A percentile compares a stretch with the other conserved stretches of the same genome.
Evolutionary conservation across 2,888 invertebrate genomes (phyloP).

Genomic region (Cryptosula pallasiana): DNA sequence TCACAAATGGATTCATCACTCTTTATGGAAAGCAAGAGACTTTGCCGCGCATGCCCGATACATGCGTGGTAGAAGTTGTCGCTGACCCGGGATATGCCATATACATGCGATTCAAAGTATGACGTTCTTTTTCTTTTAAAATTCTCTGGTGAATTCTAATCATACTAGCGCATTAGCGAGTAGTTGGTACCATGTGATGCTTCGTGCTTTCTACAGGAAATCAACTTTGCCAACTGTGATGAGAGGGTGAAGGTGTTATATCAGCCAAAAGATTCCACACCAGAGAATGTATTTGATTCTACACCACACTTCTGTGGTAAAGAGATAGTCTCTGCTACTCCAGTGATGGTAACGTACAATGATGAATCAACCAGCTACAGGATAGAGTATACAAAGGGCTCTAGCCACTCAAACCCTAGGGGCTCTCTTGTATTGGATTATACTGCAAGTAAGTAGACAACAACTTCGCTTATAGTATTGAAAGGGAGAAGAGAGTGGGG

Average conservation of each 20-base stretch:
- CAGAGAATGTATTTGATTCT: background rate
- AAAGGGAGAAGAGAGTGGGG: no score
- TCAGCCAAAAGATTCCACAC: background rate
- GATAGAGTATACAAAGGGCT: background rate
- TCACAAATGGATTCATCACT: background rate
- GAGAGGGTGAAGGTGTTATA: background rate
- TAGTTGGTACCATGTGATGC: no score
- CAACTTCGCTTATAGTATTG: no score
- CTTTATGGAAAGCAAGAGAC: background rate
- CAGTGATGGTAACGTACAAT: slow-evolving; percentile 1
- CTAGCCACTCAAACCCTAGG: no score
- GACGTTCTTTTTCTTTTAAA: no score
- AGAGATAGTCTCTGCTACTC: background rate
- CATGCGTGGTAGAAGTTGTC: background rate
- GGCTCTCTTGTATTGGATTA: background rate
- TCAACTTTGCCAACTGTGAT: background rate
- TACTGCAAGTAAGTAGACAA: slow-evolving; percentile 6
- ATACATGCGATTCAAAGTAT: background rate
- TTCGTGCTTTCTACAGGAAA: background rate
- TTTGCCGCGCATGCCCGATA: background rate
- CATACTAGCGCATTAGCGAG: no score
- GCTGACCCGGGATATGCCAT: background rate
- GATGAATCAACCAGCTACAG: background rate
- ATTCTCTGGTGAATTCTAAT: no score
- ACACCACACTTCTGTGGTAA: slow-evolving; percentile 12